Percentiles rank a stretch among this genome's conserved stretches.
Conservation (phyloP, 2,113 vertebrate genomes). For the Puma concolor region DNA sequence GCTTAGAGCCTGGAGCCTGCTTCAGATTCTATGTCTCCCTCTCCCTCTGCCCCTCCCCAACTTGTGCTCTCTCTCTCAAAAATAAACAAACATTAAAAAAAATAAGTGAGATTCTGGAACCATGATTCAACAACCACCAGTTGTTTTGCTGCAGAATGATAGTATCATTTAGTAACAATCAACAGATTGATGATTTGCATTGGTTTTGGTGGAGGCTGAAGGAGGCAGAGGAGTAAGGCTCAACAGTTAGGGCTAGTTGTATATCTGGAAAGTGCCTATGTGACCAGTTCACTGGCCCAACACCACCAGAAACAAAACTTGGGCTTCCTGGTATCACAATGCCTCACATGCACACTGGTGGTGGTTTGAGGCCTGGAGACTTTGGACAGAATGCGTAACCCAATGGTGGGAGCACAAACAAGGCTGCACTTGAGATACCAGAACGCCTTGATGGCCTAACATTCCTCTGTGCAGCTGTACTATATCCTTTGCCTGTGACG, state of each 20-base stretch:
- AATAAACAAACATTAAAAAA: too few relatives aligned
- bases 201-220: background rate
- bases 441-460: too few relatives aligned
- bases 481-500: background rate
- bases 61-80: too few relatives aligned
- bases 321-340: background rate
- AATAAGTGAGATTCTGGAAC: background rate
- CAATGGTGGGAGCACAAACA: background rate
- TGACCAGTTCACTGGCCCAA: background rate
- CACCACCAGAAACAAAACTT: background rate
- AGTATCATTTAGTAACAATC: background rate
- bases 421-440: background rate
- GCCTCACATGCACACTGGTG: background rate
- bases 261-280: background rate
- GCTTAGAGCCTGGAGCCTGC: too few relatives aligned
- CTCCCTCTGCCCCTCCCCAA: too few relatives aligned
- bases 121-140: background rate
- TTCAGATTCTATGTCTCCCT: too few relatives aligned
- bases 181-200: background rate
- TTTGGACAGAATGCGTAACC: fast-evolving
- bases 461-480: background rate
- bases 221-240: background rate
- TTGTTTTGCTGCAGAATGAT: background rate
- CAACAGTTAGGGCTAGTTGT: background rate
- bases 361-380: background rate